A percentile compares a stretch with the other conserved stretches of the same genome.
These are phyloP conservation scores for Karalla daura DNA, from an alignment of 2,797 vertebrate genomes.

Conservation along the genomic window DNA sequence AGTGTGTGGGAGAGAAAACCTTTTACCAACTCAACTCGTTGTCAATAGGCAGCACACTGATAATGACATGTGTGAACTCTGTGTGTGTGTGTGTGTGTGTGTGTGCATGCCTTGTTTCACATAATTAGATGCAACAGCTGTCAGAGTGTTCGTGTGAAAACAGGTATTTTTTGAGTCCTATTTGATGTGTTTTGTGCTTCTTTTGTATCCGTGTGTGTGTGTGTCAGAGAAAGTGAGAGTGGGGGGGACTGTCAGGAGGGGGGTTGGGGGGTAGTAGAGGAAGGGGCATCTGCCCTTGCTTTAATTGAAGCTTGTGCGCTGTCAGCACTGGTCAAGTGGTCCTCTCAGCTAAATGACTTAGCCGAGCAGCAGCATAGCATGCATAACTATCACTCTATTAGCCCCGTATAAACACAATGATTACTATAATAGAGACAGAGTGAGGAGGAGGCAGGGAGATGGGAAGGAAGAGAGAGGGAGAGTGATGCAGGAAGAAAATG, in stretches of 20 bases:
- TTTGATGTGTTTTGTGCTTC: background rate
- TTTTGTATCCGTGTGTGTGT: background rate
- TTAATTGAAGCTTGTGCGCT: conserved; percentile 60
- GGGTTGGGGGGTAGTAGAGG: background rate
- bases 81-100: background rate
- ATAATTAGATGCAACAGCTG: conserved; percentile 24
- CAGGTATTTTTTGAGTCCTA: background rate
- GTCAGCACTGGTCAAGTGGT: conserved; percentile 75
- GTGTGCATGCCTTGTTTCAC: conserved; percentile 9
- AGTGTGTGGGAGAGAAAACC: conserved; percentile 67
- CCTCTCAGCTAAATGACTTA: conserved; percentile 63
- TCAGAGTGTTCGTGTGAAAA: conserved; percentile 1
- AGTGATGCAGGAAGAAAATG: background rate
- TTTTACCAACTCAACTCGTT: conserved; percentile 60
- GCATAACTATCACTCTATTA: conserved; percentile 60
- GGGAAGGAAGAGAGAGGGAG: background rate
- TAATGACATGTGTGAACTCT: conserved; percentile 16
- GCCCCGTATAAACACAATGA: conserved; percentile 47
- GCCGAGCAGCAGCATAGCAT: conserved; percentile 30
- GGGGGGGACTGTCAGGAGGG: background rate
- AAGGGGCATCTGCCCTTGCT: conserved; percentile 28
- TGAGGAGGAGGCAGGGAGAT: conserved; percentile 29
- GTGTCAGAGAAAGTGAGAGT: background rate
- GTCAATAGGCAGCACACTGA: conserved; percentile 59
- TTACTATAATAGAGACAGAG: conserved; percentile 43